Conservation (phyloP, 2,888 invertebrate genomes). For the Hydroisotoma schaefferi region DNA sequence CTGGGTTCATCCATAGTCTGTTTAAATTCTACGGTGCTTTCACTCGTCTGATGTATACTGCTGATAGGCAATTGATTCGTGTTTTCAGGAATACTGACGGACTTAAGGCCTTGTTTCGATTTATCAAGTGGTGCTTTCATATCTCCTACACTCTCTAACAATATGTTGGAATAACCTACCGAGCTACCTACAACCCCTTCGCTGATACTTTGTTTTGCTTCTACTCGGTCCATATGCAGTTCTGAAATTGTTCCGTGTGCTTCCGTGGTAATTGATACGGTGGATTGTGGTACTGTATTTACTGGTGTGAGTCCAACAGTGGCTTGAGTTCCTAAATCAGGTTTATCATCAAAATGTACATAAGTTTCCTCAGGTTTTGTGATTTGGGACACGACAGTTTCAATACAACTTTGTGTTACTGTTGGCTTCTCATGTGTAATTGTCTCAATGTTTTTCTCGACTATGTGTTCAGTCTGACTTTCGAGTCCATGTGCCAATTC, state of each 20-base stretch:
- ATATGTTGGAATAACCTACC: not conserved
- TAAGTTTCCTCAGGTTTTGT: conserved; percentile 1
- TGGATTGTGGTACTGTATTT: not conserved
- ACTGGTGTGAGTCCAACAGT: not conserved
- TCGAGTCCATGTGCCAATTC: conserved; percentile 4
- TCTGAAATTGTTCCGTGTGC: not conserved
- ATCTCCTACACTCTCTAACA: not conserved
- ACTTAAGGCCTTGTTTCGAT: not conserved
- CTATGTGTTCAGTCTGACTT: not conserved
- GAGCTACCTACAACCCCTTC: not conserved
- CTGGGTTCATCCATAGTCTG: conserved; percentile 2
- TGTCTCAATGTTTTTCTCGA: not conserved
- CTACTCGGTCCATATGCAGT: not conserved
- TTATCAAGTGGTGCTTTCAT: not conserved
- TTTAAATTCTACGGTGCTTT: not conserved
- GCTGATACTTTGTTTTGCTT: not conserved
- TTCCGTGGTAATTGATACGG: not conserved
- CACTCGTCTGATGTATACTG: not conserved
- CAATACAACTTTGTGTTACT: conserved; percentile 1
- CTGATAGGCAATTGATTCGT: not conserved
- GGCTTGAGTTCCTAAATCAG: conserved; percentile 4
- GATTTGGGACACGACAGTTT: not conserved
- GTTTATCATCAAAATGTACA: conserved; percentile 5
- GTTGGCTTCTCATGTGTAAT: not conserved
- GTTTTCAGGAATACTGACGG: not conserved